Evolutionary conservation across 2,113 vertebrate species (phyloP).

Genomic region (Esox niger): DNA sequence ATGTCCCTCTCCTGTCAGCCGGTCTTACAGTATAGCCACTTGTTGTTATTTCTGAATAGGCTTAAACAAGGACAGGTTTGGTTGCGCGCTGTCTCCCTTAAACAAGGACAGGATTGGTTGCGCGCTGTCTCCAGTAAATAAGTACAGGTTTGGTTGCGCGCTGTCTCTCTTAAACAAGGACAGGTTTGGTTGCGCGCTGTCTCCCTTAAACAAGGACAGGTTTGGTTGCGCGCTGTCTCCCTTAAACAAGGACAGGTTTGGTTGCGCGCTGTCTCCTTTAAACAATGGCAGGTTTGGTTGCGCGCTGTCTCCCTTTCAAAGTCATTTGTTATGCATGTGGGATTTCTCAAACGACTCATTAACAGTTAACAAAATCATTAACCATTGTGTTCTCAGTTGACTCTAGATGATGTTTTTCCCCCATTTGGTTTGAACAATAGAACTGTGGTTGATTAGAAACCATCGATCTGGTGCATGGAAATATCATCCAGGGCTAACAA

Average conservation of each 20-base stretch:
- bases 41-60: background rate
- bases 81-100: background rate
- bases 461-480: no score
- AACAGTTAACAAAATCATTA: no score
- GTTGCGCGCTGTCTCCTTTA: background rate
- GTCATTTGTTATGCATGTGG: no score
- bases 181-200: background rate
- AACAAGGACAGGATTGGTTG: background rate
- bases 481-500: no score
- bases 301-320: background rate
- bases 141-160: background rate
- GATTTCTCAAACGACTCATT: no score
- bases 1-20: constrained; percentile 8
- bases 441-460: no score
- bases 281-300: background rate
- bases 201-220: background rate
- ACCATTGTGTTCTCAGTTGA: no score
- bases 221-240: background rate
- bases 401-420: no score
- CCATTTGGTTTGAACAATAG: no score
- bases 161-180: background rate
- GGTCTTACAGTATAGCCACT: constrained; percentile 17
- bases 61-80: background rate
- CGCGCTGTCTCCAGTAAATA: background rate
- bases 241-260: background rate